These are phyloP conservation scores for Ophion slaviceki DNA, from an alignment of 2,888 invertebrate species.

Conservation along the genomic window DNA sequence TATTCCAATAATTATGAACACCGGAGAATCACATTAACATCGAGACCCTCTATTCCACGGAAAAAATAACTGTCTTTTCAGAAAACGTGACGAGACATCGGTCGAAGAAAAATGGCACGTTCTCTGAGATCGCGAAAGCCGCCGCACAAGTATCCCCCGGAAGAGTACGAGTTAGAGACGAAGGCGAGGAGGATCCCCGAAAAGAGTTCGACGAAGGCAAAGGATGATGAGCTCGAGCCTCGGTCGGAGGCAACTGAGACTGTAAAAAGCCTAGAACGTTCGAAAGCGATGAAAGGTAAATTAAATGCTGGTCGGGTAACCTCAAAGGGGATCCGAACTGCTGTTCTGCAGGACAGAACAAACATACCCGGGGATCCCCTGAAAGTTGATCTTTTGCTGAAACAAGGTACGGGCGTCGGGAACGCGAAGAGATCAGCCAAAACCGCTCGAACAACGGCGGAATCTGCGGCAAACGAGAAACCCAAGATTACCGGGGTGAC, in stretches of 20 bases:
- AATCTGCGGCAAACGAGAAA: neutral
- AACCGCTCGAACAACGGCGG: constrained; percentile 6
- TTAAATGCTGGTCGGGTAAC: constrained; percentile 39
- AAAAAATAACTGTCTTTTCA: constrained; percentile 24
- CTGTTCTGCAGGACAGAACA: constrained; percentile 70
- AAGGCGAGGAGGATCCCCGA: neutral
- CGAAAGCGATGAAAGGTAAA: constrained; percentile 59
- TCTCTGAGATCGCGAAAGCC: constrained; percentile 49
- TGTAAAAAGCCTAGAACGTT: neutral
- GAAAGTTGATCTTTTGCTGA: constrained; percentile 66
- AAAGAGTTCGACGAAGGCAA: neutral
- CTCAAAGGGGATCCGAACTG: constrained; percentile 34
- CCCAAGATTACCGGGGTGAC: neutral
- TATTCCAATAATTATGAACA: too few species aligned
- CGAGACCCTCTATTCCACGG: neutral
- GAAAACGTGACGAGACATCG: constrained; percentile 1
- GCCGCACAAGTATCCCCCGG: constrained; percentile 21
- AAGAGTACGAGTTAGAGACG: constrained; percentile 8
- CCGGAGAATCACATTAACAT: too few species aligned
- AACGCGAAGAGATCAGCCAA: constrained; percentile 1
- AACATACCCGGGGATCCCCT: constrained; percentile 61
- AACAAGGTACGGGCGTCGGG: constrained; percentile 61
- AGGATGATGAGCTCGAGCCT: neutral
- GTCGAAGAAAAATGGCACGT: constrained; percentile 51
- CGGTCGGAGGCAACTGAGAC: neutral